Percentiles rank a stretch among this genome's conserved stretches.
Evolutionary conservation across 2,113 vertebrate genomes (phyloP).

Genomic region (Rhinoderma darwinii): DNA sequence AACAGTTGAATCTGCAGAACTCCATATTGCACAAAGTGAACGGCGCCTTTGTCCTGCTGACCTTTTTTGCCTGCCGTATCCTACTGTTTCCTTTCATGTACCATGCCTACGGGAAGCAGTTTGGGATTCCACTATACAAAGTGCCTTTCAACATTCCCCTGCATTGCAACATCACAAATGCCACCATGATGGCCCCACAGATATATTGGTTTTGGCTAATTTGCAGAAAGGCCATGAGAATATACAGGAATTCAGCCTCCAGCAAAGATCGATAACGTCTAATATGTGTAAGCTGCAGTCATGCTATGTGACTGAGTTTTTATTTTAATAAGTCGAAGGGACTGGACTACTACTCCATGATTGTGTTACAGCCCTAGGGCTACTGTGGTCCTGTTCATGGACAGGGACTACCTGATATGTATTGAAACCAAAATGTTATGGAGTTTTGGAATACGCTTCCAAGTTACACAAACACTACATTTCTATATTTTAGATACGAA

Average conservation of each 20-base stretch:
- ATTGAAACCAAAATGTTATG: neutral
- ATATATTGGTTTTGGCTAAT: conserved; percentile 96
- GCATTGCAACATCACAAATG: conserved; percentile 85
- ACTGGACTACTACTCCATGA: neutral
- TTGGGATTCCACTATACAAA: conserved; percentile 78
- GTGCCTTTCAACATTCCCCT: conserved; percentile 89
- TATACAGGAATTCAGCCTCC: conserved; percentile 73
- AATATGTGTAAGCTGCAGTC: neutral
- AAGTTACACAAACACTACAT: neutral
- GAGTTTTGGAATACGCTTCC: conserved; percentile 15
- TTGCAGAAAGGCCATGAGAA: conserved; percentile 84
- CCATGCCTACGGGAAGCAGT: conserved; percentile 82
- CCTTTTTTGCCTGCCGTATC: conserved; percentile 93
- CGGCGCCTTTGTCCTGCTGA: conserved; percentile 84
- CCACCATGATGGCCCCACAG: conserved; percentile 90
- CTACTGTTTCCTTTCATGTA: conserved; percentile 98
- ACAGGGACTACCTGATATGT: conserved; percentile 13
- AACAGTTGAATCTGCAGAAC: conserved; percentile 87
- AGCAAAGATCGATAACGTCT: conserved; percentile 66
- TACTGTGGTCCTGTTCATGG: neutral
- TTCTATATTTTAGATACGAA: conserved; percentile 25
- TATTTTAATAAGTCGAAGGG: neutral
- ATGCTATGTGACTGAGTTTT: neutral
- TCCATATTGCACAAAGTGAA: conserved; percentile 91
- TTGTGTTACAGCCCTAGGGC: neutral